Evolutionary conservation across 1,140 invertebrate species (phyloP), one percentile per base, ranked within the genome.

Genomic region (Heliconius eleuchia): DNA sequence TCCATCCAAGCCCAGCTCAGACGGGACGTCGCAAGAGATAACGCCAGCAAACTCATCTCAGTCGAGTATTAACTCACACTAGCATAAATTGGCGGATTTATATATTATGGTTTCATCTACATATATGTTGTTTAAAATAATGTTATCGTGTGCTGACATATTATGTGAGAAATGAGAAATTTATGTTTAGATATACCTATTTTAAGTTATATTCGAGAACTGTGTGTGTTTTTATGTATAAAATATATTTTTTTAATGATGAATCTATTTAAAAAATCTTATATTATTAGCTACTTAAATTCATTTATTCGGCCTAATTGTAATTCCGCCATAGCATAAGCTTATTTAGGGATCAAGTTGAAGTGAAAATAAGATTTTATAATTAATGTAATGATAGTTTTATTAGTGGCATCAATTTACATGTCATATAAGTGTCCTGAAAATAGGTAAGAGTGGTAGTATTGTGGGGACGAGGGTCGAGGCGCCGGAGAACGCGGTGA

Each of bases 41-140:
- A 91, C 85, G 90, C 92, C 74, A 92, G 88, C 83, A 93, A 92
- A 87, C 84, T 94, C 52, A 89, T 91, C 85, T 92, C 92, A 79
- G 90, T 91, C 85, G 93, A 94, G 87, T 93, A 92, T 89, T 94
- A 89, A 90, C 46, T 66, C 60, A 37, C 78, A 66, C 66, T 75
- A 78, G 66, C 81, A 70, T 80, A 72, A 6, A 72, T 19, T 72
- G 71, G 71, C 71, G 71, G 71, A 72, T 19, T 72, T 72, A 72
- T 42, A 39, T 42, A 72, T 72, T 72, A 72, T 72, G 71, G 37
- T 30, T 66, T 66, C 27, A 72, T 72, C 30, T 72, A 46, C 42
- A 16, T 46, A 19, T 37, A 34, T 72, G 71, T 72, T 37, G 19
- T 39, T 19, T 72, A n/a, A 19, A 72, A 72, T 72, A 72, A 23